Evolutionary conservation across 30 jellyfish, hydroid and myxozoan species (phyloP).

Genomic region (Phacellophora camtschatica): DNA sequence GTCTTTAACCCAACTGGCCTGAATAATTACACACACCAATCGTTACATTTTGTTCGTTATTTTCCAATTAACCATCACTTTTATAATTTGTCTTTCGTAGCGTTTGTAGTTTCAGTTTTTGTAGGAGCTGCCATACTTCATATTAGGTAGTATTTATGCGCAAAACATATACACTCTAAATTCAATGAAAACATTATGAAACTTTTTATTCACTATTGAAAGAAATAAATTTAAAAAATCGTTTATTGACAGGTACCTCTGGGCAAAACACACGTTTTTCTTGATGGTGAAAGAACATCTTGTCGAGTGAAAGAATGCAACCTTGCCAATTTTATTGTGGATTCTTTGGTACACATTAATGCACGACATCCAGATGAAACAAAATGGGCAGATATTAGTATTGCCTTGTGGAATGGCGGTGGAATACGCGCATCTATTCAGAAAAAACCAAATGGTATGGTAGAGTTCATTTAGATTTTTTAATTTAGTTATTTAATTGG

Average conservation of each 20-base stretch:
- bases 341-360: slow-evolving; percentile 73
- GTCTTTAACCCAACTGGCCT: too few species aligned
- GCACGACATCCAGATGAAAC: slow-evolving; percentile 66
- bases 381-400: slow-evolving; percentile 87
- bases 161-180: too few species aligned
- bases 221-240: too few species aligned
- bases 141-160: too few species aligned
- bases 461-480: background rate
- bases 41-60: too few species aligned
- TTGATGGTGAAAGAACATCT: slow-evolving; percentile 72
- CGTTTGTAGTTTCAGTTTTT: too few species aligned
- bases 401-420: slow-evolving; percentile 92
- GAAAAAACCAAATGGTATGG: slow-evolving; percentile 73
- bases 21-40: too few species aligned
- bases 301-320: slow-evolving; percentile 93
- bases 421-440: slow-evolving; percentile 77
- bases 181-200: too few species aligned
- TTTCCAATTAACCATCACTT: too few species aligned
- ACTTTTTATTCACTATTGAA: too few species aligned
- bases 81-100: too few species aligned
- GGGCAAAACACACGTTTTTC: slow-evolving; percentile 81
- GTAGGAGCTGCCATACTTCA: too few species aligned
- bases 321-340: slow-evolving; percentile 85
- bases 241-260: slow-evolving; percentile 41
- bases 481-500: background rate